Evolutionary conservation across 2,888 invertebrate genomes (phyloP).

Genomic region (Enoplolaimus lenunculus): DNA sequence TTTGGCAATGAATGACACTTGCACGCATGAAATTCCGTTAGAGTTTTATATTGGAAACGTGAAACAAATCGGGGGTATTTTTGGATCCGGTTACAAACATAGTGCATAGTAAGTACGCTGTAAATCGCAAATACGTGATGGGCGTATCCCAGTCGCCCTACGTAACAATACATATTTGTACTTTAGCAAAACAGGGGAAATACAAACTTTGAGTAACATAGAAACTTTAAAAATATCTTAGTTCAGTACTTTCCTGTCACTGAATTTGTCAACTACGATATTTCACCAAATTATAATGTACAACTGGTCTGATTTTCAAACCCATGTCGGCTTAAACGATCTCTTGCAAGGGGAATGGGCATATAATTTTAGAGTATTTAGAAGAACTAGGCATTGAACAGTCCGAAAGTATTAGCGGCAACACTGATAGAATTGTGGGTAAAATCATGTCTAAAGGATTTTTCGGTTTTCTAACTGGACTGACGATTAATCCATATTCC

Average conservation of each 20-base stretch:
- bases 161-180: background rate
- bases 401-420: no score
- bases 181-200: background rate
- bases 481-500: background rate
- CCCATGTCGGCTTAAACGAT: background rate
- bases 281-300: constrained; percentile 13
- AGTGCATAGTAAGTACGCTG: background rate
- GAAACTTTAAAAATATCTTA: no score
- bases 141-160: background rate
- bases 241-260: no score
- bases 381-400: no score
- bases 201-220: background rate
- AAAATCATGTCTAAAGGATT: background rate
- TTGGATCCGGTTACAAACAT: constrained; percentile 5
- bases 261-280: background rate
- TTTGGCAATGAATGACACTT: background rate
- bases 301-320: background rate
- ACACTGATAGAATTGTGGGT: background rate
- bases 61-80: background rate
- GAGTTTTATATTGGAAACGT: background rate
- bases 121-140: background rate
- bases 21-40: background rate
- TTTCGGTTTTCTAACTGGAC: background rate
- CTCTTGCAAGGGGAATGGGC: background rate
- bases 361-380: no score